Base-by-base conservation (phyloP, 2,888 invertebrate genomes). In the Drosophila kuntzei region DNA sequence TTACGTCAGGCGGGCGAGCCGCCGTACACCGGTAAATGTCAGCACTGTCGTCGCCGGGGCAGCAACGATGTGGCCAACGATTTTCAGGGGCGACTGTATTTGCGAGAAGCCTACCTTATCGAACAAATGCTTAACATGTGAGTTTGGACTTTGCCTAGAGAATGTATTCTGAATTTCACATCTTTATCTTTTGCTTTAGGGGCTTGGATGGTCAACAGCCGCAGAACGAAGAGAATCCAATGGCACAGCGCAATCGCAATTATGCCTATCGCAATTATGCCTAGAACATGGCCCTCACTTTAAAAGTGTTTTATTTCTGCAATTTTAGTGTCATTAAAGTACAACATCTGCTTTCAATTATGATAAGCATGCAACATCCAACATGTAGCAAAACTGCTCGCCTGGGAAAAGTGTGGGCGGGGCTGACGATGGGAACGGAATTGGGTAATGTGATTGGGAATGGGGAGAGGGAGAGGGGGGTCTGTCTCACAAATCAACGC, bases 311-410 rank as follows among this genome's bases (percentile, higher is more conserved):
- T 50, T 18, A 14, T 47, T 51, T 37, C 18, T 22, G 20, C 50
- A 46, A 41, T 62, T 49, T 55, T 29, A 49, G 20, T 49, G 43
- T n/a, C 36, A 69, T 59, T 54, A 57, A 61, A 67, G 43, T 55
- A 37, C 2, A 65, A 72, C 80, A 79, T 79, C 79, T 81, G 79
- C 66, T 76, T 80, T 66, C 70, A 80, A 79, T 80, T 80, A 80
- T 54, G 76, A 44, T 54, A 46, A 75, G 39, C 49, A 53, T 39
- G 43, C 20, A 27, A 32, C 43, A 54, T 64, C 22, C 68, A 59
- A 63, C 58, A 43, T 50, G 34, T 7, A 39, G 12, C 29, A 22
- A 25, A 8, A 27, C 8, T 27, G 46, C 22, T 22, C 43, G 54
- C 54, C 32, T 54, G 54, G 39, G 43, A 54, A 43, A 54, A 22